Evolutionary conservation across 2,888 invertebrate genomes (phyloP), one percentile per base, ranked within the genome.

Genomic region (Lasioglossum morio): DNA sequence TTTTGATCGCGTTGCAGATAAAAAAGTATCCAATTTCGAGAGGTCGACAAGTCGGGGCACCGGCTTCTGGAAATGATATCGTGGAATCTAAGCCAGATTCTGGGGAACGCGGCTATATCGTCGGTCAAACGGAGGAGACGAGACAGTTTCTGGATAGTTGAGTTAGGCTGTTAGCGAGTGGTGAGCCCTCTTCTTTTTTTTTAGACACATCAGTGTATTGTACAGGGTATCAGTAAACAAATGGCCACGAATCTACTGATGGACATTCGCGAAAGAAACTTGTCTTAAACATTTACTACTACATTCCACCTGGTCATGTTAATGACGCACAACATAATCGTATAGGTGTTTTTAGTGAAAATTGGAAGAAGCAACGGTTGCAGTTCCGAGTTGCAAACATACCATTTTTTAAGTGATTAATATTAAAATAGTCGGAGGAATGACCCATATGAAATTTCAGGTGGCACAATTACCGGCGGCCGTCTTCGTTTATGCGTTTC

Each of bases 21-120:
- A 82, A 82, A 83, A 76, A 82, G 75, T 82, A 72, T 83, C 83
- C 75, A 83, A 83, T 83, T 83, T 83, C 82, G 60, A 75, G 37
- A 60, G 81, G 37, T 72, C 63, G 48, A 48, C 80, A 5, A 48
- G 81, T 43, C 43, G 48, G n/a, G 34, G 14, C 23, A 70, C 23
- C n/a, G 19, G 76, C 48, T 83, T 66, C 53, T 69, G 57, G 48
- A 84, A 34, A 48, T 27, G 37, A 69, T 84, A 73, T 57, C 19
- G 14, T 16, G 27, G 27, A 70, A 46, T 69, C 40, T 74, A 34
- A 53, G 10, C 43, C 48, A 5, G 27, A 48, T 72, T 70, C 53
- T 8, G 48, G 19, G 40, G 19, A 30, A 63, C 63, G 63, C 30
- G 30, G 30, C 30, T 16, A 16, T 30, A 30, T 16, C 53, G n/a